Conservation (phyloP, 2,797 vertebrate species). For the Ctenopoma multispine region DNA sequence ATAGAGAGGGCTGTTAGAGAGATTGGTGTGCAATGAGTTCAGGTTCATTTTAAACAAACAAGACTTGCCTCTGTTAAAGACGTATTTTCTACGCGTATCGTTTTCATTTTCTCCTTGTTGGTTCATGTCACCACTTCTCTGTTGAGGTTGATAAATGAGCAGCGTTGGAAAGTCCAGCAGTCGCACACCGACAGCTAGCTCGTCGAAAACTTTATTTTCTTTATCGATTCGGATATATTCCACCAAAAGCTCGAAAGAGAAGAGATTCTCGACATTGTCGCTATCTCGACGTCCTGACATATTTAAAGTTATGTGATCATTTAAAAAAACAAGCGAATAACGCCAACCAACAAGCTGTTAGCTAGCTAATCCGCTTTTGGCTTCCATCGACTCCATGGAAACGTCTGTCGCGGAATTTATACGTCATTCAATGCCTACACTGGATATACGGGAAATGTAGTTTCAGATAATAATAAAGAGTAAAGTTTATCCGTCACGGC, state of each 20-base stretch:
- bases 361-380: conserved; percentile 14
- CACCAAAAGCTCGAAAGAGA: conserved; percentile 88
- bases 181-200: conserved; percentile 83
- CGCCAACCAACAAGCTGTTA: too few relatives aligned
- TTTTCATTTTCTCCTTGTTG: neutral
- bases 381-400: conserved; percentile 72
- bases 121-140: neutral
- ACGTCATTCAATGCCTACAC: conserved; percentile 32
- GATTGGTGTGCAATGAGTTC: conserved; percentile 73
- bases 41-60: conserved; percentile 89
- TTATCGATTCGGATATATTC: conserved; percentile 78
- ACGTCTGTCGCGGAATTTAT: conserved; percentile 63
- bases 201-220: conserved; percentile 28
- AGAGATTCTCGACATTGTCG: conserved; percentile 70
- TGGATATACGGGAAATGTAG: conserved; percentile 64
- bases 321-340: neutral
- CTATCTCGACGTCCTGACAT: conserved; percentile 24
- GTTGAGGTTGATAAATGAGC: conserved; percentile 73
- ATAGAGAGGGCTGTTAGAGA: conserved; percentile 82
- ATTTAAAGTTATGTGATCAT: neutral
- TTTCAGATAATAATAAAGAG: conserved; percentile 10
- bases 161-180: conserved; percentile 90
- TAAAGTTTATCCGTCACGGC: too few relatives aligned
- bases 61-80: conserved; percentile 90
- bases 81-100: conserved; percentile 22